Conservation (phyloP, 2,888 invertebrate species). For the Operophtera brumata region DNA sequence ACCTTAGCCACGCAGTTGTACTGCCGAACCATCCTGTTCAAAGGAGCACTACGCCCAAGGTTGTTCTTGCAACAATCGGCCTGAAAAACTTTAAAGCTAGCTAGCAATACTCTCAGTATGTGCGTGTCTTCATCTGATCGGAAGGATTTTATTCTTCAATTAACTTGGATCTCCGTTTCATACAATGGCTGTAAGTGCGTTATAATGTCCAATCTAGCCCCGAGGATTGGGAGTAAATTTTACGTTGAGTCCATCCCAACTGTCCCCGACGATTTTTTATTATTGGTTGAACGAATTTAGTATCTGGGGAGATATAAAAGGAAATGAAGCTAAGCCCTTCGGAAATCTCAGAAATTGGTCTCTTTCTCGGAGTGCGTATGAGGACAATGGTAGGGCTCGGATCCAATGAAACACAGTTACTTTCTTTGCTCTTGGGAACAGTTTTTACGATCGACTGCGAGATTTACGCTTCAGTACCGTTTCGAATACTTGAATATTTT, state of each 20-base stretch:
- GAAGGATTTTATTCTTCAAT: conserved; percentile 33
- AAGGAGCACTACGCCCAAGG: too few species aligned
- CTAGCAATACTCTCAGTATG: neutral
- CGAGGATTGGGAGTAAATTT: conserved; percentile 66
- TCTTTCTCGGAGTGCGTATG: conserved; percentile 73
- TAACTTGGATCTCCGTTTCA: conserved; percentile 33
- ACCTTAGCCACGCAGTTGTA: too few species aligned
- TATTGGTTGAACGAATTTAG: conserved; percentile 79
- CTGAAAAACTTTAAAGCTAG: too few species aligned
- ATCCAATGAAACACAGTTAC: conserved; percentile 71
- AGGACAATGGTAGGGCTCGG: conserved; percentile 68
- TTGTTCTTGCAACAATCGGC: too few species aligned
- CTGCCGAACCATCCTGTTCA: too few species aligned
- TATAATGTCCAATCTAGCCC: conserved; percentile 62
- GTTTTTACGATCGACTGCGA: conserved; percentile 71
- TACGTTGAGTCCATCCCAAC: conserved; percentile 67
- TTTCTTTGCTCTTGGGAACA: conserved; percentile 65
- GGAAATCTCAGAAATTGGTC: conserved; percentile 79
- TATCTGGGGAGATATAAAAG: conserved; percentile 80
- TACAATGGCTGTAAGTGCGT: conserved; percentile 50
- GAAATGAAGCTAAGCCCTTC: conserved; percentile 80
- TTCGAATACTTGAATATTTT: conserved; percentile 66
- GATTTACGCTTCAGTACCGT: conserved; percentile 67
- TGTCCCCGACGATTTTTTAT: conserved; percentile 76
- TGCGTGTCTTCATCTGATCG: neutral